Percentiles rank a stretch among this genome's conserved stretches.
Conservation (phyloP, 2,797 vertebrate genomes). For the Antrozous pallidus region DNA sequence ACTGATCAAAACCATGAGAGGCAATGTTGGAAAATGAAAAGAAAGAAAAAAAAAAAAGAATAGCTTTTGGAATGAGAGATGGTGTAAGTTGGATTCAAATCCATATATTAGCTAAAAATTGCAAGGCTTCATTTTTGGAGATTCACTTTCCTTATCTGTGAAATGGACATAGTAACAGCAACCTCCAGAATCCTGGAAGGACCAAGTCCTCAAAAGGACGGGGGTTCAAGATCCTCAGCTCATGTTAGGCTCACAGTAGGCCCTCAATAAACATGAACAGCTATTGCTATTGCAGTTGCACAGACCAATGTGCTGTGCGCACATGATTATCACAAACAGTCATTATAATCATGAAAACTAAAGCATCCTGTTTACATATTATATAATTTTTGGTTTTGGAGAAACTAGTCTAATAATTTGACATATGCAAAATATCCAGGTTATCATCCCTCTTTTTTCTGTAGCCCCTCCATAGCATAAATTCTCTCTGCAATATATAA, state of each 20-base stretch:
- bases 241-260: accelerated
- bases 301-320: accelerated
- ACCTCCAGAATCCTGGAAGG: neutral
- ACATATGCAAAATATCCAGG: neutral
- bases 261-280: neutral
- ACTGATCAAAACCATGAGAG: neutral
- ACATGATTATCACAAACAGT: accelerated
- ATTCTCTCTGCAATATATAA: neutral
- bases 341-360: neutral
- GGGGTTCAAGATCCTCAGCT: neutral
- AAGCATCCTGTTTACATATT: neutral
- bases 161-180: neutral
- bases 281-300: accelerated
- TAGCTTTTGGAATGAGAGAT: neutral
- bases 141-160: neutral
- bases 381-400: neutral
- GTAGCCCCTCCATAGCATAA: neutral
- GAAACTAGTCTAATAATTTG: neutral
- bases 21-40: too few relatives aligned
- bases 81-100: neutral
- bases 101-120: too few relatives aligned
- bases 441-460: neutral
- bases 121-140: neutral
- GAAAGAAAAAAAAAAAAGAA: neutral
- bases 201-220: neutral